Evolutionary conservation across 35 echinoderm and acorn worm species (phyloP).

Genomic region (Lytechinus pictus): DNA sequence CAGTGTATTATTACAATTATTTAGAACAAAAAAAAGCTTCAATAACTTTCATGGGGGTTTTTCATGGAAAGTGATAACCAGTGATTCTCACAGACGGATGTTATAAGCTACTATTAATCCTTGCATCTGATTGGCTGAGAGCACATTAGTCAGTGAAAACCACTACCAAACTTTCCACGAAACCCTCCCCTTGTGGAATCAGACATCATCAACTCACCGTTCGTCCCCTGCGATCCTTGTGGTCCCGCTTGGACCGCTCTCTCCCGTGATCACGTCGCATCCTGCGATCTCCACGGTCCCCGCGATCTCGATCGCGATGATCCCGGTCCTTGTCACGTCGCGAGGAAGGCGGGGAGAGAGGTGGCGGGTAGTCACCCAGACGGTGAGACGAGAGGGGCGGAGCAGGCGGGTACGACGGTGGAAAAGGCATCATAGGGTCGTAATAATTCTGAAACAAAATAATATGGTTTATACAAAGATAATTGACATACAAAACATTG

Average conservation of each 20-base stretch:
- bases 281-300: background rate
- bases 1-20: too few species aligned
- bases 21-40: too few species aligned
- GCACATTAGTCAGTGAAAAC: too few species aligned
- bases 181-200: background rate
- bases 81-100: too few species aligned
- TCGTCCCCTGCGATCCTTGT: background rate
- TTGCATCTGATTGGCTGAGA: too few species aligned
- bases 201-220: background rate
- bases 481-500: too few species aligned
- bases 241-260: background rate
- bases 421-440: slow-evolving; percentile 45
- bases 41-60: too few species aligned
- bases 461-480: too few species aligned
- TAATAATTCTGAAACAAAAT: slow-evolving; percentile 43
- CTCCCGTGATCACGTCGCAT: background rate
- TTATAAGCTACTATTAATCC: too few species aligned
- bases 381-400: slow-evolving; percentile 33
- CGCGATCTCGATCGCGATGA: slow-evolving; percentile 4
- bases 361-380: slow-evolving; percentile 58
- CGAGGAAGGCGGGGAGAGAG: slow-evolving; percentile 15
- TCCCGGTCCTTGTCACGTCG: slow-evolving; percentile 30
- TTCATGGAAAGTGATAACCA: too few species aligned
- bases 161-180: too few species aligned
- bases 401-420: background rate